These are phyloP conservation scores for Paralvinella palmiformis DNA, from an alignment of 1,140 invertebrate genomes.

Conservation along the genomic window DNA sequence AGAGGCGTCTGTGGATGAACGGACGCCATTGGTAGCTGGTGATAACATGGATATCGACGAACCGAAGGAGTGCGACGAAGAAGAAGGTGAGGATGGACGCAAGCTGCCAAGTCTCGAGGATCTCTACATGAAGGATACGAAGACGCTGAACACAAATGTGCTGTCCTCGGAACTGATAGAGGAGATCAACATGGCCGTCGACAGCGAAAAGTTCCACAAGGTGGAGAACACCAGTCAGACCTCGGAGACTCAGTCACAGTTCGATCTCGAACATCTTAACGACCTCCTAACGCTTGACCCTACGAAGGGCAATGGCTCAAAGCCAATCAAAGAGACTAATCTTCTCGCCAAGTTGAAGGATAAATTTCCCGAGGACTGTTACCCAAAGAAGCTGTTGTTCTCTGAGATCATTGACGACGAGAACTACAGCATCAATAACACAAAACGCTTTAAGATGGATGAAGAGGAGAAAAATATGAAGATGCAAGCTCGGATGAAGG, in stretches of 20 bases:
- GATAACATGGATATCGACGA: no score
- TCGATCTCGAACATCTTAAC: not conserved
- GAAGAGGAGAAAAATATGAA: slow-evolving; percentile 43
- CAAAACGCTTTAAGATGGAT: slow-evolving; percentile 30
- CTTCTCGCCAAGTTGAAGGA: slow-evolving; percentile 36
- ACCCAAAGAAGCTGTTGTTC: slow-evolving; percentile 33
- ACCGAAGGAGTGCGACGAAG: no score
- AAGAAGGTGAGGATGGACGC: slow-evolving; percentile 31
- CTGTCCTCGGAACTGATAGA: slow-evolving; percentile 54
- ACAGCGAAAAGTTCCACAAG: slow-evolving; percentile 58
- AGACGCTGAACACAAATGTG: slow-evolving; percentile 62
- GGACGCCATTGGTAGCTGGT: no score
- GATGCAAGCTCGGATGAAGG: slow-evolving; percentile 36
- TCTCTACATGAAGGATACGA: slow-evolving; percentile 59
- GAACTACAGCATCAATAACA: slow-evolving; percentile 25
- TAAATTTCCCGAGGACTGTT: slow-evolving; percentile 30
- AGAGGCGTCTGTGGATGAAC: slow-evolving; percentile 13
- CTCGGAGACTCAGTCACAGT: no score
- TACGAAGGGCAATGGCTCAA: slow-evolving; percentile 49
- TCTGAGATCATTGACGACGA: not conserved
- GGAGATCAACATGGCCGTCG: slow-evolving; percentile 57
- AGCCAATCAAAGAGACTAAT: slow-evolving; percentile 54
- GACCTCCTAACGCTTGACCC: slow-evolving; percentile 37
- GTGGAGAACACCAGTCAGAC: slow-evolving; percentile 51
- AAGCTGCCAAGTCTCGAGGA: slow-evolving; percentile 52